Evolutionary conservation across 1,140 invertebrate species (phyloP).

Genomic region (Parapsyche elsis): DNA sequence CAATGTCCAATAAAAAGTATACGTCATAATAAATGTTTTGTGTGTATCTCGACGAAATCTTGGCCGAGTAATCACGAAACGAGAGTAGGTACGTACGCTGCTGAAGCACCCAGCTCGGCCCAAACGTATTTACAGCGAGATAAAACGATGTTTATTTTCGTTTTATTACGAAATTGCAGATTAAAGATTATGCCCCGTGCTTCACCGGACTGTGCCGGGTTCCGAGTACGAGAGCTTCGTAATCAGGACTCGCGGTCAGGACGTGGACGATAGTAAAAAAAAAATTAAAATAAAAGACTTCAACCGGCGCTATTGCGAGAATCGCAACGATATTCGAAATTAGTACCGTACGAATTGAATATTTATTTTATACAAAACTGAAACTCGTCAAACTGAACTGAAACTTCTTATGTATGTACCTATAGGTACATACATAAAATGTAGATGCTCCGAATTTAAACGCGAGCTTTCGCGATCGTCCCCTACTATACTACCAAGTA

Average conservation of each 20-base stretch:
- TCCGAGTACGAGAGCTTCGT: neutral
- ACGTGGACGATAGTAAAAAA: neutral
- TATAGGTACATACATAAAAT: no score
- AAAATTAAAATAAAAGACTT: no score
- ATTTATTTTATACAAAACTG: no score
- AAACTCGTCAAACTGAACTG: no score
- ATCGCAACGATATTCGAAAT: no score
- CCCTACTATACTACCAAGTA: no score
- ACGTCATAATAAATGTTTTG: constrained; percentile 53
- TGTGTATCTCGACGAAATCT: constrained; percentile 41
- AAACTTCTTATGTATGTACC: no score
- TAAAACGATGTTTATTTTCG: constrained; percentile 52
- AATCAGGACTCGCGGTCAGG: neutral
- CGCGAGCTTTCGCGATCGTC: no score
- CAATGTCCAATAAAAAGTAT: constrained; percentile 56
- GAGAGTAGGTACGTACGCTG: constrained; percentile 18
- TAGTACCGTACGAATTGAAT: no score
- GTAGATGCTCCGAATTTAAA: no score
- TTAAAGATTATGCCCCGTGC: constrained; percentile 42
- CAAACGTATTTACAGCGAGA: constrained; percentile 42
- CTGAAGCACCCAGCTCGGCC: neutral
- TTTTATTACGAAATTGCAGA: constrained; percentile 54
- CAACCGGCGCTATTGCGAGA: no score
- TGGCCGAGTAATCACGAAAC: constrained; percentile 43
- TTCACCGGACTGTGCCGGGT: neutral